These are phyloP conservation scores for Orchesella flavescens DNA, from an alignment of 2,888 invertebrate species.

Conservation along the genomic window DNA sequence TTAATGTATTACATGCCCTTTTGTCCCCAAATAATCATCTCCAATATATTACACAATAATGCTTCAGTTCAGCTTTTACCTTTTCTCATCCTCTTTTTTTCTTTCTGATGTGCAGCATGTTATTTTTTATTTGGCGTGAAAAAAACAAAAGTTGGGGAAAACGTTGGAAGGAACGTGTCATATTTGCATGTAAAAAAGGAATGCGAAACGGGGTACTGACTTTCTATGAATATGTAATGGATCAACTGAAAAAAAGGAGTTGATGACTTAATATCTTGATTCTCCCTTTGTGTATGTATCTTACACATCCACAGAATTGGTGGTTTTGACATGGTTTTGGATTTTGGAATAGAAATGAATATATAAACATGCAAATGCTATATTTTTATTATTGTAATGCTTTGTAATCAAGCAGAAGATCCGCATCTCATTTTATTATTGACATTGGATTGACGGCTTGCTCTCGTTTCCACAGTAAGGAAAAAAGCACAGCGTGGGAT, in stretches of 20 bases:
- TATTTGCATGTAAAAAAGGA: constrained; percentile 42
- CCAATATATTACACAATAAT: too few species aligned
- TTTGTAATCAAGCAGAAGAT: constrained; percentile 45
- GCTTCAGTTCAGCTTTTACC: too few species aligned
- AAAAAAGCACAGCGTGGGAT: constrained; percentile 11
- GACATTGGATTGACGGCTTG: not conserved
- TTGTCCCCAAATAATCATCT: not conserved
- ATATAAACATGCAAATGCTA: not conserved
- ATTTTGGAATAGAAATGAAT: not conserved
- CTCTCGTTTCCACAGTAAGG: constrained; percentile 10
- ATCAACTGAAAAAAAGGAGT: not conserved
- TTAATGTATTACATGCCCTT: constrained; percentile 19
- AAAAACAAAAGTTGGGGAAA: not conserved
- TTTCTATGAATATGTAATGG: constrained; percentile 44
- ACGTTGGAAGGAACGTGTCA: constrained; percentile 12
- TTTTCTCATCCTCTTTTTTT: not conserved
- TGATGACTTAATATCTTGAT: constrained; percentile 23
- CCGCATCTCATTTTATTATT: constrained; percentile 40
- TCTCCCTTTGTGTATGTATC: not conserved
- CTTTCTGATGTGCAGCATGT: not conserved
- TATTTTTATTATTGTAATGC: constrained; percentile 11
- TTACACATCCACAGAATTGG: not conserved
- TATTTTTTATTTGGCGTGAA: constrained; percentile 8
- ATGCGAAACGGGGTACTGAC: constrained; percentile 1
- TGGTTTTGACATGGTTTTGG: too few species aligned